Conservation (phyloP, 2,888 invertebrate species). For the Onchidella celtica region DNA sequence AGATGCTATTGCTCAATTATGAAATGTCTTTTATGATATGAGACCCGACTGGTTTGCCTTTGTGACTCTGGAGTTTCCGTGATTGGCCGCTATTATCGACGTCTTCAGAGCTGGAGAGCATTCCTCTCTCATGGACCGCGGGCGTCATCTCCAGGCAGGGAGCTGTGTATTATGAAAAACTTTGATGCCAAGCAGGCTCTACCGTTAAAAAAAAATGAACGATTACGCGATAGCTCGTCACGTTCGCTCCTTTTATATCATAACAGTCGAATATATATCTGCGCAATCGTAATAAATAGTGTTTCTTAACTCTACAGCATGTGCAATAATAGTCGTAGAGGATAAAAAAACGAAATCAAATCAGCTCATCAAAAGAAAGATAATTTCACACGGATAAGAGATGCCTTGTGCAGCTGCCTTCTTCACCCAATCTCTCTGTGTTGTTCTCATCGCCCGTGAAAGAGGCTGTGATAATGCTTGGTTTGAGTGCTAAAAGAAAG, state of each 20-base stretch:
- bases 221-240: neutral
- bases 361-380: neutral
- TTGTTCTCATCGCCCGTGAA: neutral
- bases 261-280: neutral
- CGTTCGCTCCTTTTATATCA: neutral
- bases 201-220: neutral
- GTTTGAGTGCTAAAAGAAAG: no score
- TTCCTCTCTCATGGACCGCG: no score
- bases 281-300: neutral
- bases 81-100: no score
- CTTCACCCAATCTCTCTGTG: neutral
- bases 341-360: neutral
- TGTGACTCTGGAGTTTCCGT: no score
- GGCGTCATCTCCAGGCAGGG: no score
- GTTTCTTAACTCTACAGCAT: neutral
- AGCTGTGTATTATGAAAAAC: neutral
- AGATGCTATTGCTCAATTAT: no score
- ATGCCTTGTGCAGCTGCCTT: neutral
- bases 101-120: no score
- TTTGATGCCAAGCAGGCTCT: neutral
- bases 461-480: neutral
- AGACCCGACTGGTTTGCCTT: no score
- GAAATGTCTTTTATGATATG: no score
- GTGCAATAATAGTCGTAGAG: neutral
- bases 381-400: neutral